Conservation (phyloP, 2,113 vertebrate genomes). For the Mesitornis unicolor region DNA sequence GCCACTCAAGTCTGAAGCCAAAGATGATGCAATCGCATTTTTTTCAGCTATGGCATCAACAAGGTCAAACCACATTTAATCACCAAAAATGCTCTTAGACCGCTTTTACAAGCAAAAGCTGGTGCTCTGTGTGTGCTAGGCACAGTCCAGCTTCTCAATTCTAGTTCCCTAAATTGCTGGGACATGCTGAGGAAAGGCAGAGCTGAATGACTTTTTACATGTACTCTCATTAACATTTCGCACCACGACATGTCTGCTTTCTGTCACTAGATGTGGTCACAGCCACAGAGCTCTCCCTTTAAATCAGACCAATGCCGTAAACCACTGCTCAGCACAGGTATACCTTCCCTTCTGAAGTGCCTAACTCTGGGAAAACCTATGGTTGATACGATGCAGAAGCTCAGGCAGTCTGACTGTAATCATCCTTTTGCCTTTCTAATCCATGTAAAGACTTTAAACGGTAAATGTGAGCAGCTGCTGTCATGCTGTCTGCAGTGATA, state of each 20-base stretch:
- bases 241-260: neutral
- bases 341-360: neutral
- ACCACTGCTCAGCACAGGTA: neutral
- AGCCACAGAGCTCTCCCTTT: neutral
- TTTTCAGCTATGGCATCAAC: neutral
- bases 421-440: neutral
- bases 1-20: neutral
- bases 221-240: neutral
- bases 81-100: neutral
- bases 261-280: neutral
- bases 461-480: neutral
- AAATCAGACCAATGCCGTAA: neutral
- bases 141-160: neutral
- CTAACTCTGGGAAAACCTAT: neutral
- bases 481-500: neutral
- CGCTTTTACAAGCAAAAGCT: neutral
- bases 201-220: neutral
- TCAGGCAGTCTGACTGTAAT: neutral
- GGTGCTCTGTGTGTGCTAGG: neutral
- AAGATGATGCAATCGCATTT: neutral
- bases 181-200: neutral
- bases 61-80: neutral
- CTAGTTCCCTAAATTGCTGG: neutral
- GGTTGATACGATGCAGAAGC: neutral
- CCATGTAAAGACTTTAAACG: neutral